Base-by-base conservation (phyloP, 2,113 vertebrate genomes). In the Etheostoma spectabile region DNA sequence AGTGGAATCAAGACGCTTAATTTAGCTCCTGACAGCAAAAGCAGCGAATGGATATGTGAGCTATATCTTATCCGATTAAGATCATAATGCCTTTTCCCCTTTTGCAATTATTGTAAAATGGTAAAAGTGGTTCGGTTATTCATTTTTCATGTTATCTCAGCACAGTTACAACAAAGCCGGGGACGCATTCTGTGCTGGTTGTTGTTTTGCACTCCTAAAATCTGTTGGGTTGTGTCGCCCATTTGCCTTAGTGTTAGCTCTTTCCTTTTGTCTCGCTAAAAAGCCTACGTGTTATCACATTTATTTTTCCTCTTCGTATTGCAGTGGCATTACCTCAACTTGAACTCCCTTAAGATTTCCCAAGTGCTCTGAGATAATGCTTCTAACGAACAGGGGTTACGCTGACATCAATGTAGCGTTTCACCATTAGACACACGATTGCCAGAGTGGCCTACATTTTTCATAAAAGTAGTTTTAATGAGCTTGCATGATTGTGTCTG, bases 1-100 rank as follows among this genome's bases (percentile, higher is more conserved):
- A 74, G 85, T 84, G 84, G 93, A 91, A 79, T 82, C 80, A 16
- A 84, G 86, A 88, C 73, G 87, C 88, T 93, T 93, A 80, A 93
- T 93, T 92, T 92, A 93, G 90, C 88, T 81, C 72, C 81, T 90
- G 86, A 88, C 81, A 84, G 88, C 49, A 0, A 81, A 86, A 66
- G 82, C 78, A 73, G 83, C n/a, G n/a, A 55, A 72, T 53, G 77
- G 61, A 71, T 86, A 72, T 74, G 68, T 83, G 66, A 84, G 81
- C 73, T 81, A 68, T 72, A 86, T 79, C 74, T 89, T 62, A 88
- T 85, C 82, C 63, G 82, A 91, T 92, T 91, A 89, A 82, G 83
- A 82, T 66, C 63, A 45, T 77, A 83, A 84, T 83, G 69, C 38
- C 52, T 83, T 89, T 87, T 76, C 68, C 79, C 59, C 55, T 77